Conservation (phyloP, 1,140 invertebrate genomes). For the Drosophila busckii region DNA sequence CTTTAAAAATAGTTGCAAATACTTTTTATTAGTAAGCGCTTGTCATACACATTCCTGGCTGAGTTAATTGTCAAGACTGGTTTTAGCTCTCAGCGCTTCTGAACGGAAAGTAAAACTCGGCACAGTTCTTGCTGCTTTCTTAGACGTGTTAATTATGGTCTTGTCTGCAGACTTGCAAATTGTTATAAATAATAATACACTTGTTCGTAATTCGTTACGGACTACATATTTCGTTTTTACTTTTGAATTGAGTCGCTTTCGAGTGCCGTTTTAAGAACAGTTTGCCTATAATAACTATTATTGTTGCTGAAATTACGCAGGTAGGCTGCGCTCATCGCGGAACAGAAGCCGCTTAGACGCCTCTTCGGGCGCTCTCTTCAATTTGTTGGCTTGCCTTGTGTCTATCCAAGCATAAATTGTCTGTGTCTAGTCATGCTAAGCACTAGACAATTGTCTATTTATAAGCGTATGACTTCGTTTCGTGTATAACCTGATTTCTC, state of each 20-base stretch:
- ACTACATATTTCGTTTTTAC: conserved; percentile 64
- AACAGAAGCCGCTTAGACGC: conserved; percentile 49
- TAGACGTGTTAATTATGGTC: conserved; percentile 67
- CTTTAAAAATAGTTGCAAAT: neutral
- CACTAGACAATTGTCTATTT: conserved; percentile 52
- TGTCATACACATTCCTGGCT: conserved; percentile 52
- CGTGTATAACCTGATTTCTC: conserved; percentile 60
- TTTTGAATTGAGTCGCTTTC: conserved; percentile 43
- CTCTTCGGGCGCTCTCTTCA: conserved; percentile 4
- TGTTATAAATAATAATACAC: conserved; percentile 34
- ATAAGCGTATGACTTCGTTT: conserved; percentile 62
- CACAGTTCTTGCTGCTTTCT: conserved; percentile 56
- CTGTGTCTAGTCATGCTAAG: conserved; percentile 41
- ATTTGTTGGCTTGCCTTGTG: too few relatives aligned
- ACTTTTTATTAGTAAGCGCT: conserved; percentile 13
- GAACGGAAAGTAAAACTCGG: conserved; percentile 63
- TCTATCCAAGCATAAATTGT: conserved; percentile 13
- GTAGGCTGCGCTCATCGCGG: too few relatives aligned
- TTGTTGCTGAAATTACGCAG: conserved; percentile 40
- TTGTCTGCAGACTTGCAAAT: conserved; percentile 50
- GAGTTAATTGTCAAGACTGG: conserved; percentile 49
- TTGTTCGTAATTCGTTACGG: conserved; percentile 61
- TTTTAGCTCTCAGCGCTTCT: conserved; percentile 2
- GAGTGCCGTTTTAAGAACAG: conserved; percentile 62
- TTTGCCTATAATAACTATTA: conserved; percentile 42